Conservation (phyloP, 2,797 vertebrate species). For the Huso huso region DNA sequence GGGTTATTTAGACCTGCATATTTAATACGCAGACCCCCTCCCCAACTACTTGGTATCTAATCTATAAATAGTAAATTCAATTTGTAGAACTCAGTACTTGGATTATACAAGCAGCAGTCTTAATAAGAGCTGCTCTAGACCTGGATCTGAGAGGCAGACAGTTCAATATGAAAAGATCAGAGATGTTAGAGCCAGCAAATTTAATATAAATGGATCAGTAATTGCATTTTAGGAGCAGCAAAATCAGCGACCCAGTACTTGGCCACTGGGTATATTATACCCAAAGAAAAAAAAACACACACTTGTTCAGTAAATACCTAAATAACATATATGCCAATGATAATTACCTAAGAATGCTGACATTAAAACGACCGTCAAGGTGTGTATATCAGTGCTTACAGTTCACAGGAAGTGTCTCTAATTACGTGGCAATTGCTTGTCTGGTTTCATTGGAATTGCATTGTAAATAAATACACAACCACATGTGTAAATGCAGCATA, state of each 20-base stretch:
- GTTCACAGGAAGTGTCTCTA: no score
- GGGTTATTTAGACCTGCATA: slow-evolving; percentile 29
- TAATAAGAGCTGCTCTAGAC: not conserved
- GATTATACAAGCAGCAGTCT: not conserved
- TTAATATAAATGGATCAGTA: not conserved
- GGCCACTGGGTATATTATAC: not conserved
- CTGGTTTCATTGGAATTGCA: no score
- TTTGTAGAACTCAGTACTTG: slow-evolving; percentile 14
- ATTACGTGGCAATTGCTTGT: no score
- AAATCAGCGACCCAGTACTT: not conserved
- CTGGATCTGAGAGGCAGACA: not conserved
- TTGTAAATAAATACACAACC: no score
- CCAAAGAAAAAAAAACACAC: not conserved
- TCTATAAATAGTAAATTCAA: slow-evolving; percentile 28
- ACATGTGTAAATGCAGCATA: no score
- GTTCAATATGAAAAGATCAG: not conserved
- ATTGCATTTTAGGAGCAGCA: not conserved
- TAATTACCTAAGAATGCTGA: no score
- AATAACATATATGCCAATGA: not conserved
- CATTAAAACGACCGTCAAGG: no score
- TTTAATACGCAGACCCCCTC: slow-evolving; percentile 28
- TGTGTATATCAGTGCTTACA: no score
- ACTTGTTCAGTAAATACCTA: not conserved
- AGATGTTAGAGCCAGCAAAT: not conserved
- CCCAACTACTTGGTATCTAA: slow-evolving; percentile 14